Base-by-base conservation (phyloP, 2,113 vertebrate genomes). In the Alethe diademata region DNA sequence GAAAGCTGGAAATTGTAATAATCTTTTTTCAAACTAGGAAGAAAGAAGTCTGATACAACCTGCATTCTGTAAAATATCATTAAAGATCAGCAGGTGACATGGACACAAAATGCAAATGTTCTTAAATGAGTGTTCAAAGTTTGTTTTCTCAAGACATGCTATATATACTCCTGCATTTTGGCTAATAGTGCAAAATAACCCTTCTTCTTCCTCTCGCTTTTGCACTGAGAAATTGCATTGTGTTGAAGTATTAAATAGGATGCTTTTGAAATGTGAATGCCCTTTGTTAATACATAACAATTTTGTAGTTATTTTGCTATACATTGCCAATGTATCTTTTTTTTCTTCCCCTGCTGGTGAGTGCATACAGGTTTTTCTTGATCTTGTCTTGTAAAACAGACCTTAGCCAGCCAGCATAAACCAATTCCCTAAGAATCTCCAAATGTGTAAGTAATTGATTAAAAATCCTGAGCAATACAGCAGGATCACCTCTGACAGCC, bases 241-340 rank as follows among this genome's bases (percentile, higher is more conserved):
- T 54, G 29, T 47, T 83, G 38, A 92, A 79, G 38, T 25, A 64
- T 16, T 45, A 54, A 72, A 51, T 31, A 66, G 19, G 17, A 48
- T 14, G 14, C 28, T 65, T 94, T 86, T 83, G 23, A 50, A 80
- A 61, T 20, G 4, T 48, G 45, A 89, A 19, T 72, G 31, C 4
- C 29, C 14, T 56, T 67, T 79, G 12, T 36, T 28, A 7, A 38
- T 15, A 48, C 2, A 9, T 38, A 73, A n/a, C 4, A 51, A 35
- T 29, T 65, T 53, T 82, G 18, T 20, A 33, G 47, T 61, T 79
- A 53, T 28, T 82, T 64, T 47, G 9, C 13, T 73, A 4, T 31
- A 13, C 15, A 8, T 4, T 29, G 8, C 14, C 33, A 71, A 8
- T 0, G 0, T 22, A 14, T 26, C 8, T 43, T 19, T 36, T 51